Evolutionary conservation across 2,888 invertebrate genomes (phyloP), one percentile per base, ranked within the genome.

Genomic region (Pheosia tremula): DNA sequence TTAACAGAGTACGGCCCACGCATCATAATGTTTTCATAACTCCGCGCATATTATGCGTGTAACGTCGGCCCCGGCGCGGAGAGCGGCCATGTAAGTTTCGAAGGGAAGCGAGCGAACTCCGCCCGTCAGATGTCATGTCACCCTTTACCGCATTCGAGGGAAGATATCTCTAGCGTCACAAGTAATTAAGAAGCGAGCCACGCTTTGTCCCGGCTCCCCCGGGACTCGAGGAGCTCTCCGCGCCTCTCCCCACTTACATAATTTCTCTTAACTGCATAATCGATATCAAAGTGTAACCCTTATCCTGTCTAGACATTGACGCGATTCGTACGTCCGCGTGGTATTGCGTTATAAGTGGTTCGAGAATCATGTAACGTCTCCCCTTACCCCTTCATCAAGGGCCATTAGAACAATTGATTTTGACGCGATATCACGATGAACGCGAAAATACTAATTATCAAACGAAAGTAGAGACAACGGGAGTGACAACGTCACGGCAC

Each of bases 201-300:
- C 84, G 87, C 87, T 86, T 84, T 77, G 78, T 83, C 83, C 83
- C 82, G 72, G 37, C 73, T 60, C 64, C 72, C 76, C 72, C 67
- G 74, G 71, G 81, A 76, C 72, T 72, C 77, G 67, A 74, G 75
- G 78, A 76, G 82, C 81, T 83, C 81, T 82, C 83, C 71, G 69
- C 82, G 82, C 81, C 81, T 84, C 86, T 79, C 86, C 85, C 84
- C 82, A 82, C 85, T 90, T 87, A 88, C 84, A 88, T 89, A 87
- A 90, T 90, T 87, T 84, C 86, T 85, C 84, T 83, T 89, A 90
- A 91, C 88, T 88, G 89, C 84, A 90, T 90, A 91, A 91, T 91
- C 91, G 88, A 91, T 91, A 90, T 73, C 75, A 80, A 86, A 82
- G 84, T 88, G 87, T 87, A 83, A 80, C 81, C 84, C 78, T 83